phyloP scores from a whole-genome alignment of 1,140 invertebrate genomes.

The Stegodyphus dumicola region DNA sequence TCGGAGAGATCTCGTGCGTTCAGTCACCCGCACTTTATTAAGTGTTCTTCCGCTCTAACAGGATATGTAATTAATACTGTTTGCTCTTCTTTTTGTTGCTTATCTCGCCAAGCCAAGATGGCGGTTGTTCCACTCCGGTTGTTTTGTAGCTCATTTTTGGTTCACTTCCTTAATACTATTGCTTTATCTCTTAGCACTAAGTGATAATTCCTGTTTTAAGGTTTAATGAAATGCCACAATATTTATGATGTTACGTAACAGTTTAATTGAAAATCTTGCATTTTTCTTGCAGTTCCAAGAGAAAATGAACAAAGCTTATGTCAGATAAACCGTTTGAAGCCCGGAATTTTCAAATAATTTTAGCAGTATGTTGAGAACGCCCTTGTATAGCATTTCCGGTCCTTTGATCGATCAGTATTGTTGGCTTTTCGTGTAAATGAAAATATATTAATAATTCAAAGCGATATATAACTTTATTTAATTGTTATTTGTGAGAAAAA shows the following conservation, averaged over 20 bases:
- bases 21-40: conserved; percentile 36
- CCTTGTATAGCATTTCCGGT: no score
- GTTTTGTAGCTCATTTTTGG: conserved; percentile 28
- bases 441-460: no score
- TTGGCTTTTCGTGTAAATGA: no score
- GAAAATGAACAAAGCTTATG: no score
- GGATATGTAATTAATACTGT: conserved; percentile 55
- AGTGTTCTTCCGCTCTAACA: conserved; percentile 46
- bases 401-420: no score
- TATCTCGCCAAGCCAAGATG: conserved; percentile 53
- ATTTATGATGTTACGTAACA: conserved; percentile 35
- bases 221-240: conserved; percentile 50
- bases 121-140: conserved; percentile 45
- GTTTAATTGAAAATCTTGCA: conserved; percentile 37
- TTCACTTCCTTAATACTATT: conserved; percentile 9
- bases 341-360: no score
- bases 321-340: no score
- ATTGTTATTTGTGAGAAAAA: no score
- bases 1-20: neutral
- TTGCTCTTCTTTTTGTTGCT: conserved; percentile 30
- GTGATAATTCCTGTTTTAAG: conserved; percentile 34
- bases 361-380: no score
- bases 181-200: conserved; percentile 20
- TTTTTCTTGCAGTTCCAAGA: no score
- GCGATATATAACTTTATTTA: no score